Conservation (phyloP, 2,113 vertebrate species). For the Nycticryphes semicollaris region DNA sequence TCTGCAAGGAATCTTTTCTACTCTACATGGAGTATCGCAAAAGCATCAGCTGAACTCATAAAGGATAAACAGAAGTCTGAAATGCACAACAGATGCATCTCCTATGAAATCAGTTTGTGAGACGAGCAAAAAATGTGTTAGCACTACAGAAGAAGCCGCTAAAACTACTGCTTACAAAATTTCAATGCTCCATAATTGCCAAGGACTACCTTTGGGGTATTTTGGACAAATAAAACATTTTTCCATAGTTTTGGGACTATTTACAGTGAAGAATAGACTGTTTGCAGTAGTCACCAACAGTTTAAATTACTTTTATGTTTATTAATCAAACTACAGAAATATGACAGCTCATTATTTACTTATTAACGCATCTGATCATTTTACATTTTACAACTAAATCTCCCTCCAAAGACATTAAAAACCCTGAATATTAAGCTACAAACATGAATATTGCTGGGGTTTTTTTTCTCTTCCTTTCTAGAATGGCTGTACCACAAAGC, state of each 20-base stretch:
- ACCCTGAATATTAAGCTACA: background rate
- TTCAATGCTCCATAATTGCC: background rate
- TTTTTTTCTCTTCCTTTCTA: background rate
- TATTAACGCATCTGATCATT: background rate
- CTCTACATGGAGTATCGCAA: background rate
- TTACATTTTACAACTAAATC: background rate
- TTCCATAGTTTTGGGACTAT: background rate
- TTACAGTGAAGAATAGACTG: background rate
- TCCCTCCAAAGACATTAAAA: background rate
- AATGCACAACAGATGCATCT: background rate
- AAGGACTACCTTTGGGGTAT: background rate
- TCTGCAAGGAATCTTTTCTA: background rate
- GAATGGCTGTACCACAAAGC: background rate
- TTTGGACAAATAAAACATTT: background rate
- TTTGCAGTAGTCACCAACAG: background rate
- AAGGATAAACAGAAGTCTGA: background rate
- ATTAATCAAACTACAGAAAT: background rate
- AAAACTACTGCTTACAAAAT: background rate
- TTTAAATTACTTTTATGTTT: background rate
- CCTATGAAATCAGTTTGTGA: background rate
- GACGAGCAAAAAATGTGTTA: background rate
- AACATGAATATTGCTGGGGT: rapidly evolving
- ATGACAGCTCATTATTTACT: background rate
- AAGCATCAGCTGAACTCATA: background rate
- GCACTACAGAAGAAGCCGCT: background rate